phyloP scores from a whole-genome alignment of 2,113 vertebrate species.

The Ibidorhyncha struthersii region DNA sequence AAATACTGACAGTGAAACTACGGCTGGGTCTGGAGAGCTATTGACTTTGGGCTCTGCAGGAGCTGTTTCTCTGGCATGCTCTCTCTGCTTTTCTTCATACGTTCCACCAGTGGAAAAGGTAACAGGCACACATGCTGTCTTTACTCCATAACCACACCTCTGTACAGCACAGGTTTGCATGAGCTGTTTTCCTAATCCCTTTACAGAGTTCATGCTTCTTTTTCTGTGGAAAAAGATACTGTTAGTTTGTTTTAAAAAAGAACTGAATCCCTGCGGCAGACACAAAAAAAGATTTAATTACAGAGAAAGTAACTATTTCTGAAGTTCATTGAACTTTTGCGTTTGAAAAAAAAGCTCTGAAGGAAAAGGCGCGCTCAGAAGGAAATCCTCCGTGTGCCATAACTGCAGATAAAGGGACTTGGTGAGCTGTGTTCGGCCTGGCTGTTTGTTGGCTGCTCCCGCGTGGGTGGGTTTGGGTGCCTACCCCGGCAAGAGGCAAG shows the following conservation, averaged over 20 bases:
- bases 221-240: neutral
- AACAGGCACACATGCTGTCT: neutral
- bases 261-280: neutral
- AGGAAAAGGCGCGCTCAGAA: neutral
- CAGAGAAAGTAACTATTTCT: neutral
- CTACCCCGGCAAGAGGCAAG: neutral
- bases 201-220: neutral
- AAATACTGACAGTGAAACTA: neutral
- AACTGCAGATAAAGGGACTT: neutral
- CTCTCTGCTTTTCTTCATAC: neutral
- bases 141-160: neutral
- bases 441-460: neutral
- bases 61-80: neutral
- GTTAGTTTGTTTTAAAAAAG: neutral
- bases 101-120: neutral
- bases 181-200: neutral
- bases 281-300: neutral
- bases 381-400: neutral
- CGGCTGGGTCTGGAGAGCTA: neutral
- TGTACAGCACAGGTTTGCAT: neutral
- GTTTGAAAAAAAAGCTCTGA: neutral
- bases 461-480: neutral
- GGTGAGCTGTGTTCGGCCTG: neutral
- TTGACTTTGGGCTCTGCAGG: neutral
- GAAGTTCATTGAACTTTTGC: neutral